Base-by-base conservation (phyloP, 37 sponge, comb jelly and placozoan genomes). In the Crambe crambe region DNA sequence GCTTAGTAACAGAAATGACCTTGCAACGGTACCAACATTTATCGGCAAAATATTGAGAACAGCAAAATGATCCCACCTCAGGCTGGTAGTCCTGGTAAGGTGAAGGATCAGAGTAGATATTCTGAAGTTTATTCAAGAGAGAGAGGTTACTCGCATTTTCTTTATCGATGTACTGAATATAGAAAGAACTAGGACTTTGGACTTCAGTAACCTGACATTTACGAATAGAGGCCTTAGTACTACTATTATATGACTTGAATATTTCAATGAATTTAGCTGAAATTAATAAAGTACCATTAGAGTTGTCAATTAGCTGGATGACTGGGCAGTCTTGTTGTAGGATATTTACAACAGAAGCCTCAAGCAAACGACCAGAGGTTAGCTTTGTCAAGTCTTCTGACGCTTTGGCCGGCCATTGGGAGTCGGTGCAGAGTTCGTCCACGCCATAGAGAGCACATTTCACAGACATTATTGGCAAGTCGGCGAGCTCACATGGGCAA, bases 11-110 rank as follows among this genome's bases (percentile, higher is more conserved):
- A 27, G 60, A 17, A 17, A 35, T 56, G 0, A 87, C 76, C 23
- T 76, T 29, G 15, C 85, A 85, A 3, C 91, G 43, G 42, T 91
- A 91, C 91, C 91, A 91, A 22, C 22, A 25, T 0, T 47, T 51
- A 77, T 91, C 91, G 23, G 71, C 68, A 8, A 73, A 43, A 40
- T 59, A 86, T 73, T 74, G 63, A 40, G 83, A 67, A 74, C 76
- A 63, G 42, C 87, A 91, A 2, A 86, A 44, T 40, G 42, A 37
- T 1, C 80, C 89, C 37, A 78, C 6, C 21, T 42, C 71, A 5
- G 78, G 85, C 30, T 27, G 12, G 38, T 34, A 57, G n/a, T 30
- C 75, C 9, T 35, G 9, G 32, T 75, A 58, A 10, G 25, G 17
- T 6, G 59, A 58, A 36, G 75, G 75, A 47, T 58, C 1, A 37